A percentile compares a stretch with the other conserved stretches of the same genome.
Evolutionary conservation across 1,140 invertebrate species (phyloP).

Genomic region (Bombus turneri): DNA sequence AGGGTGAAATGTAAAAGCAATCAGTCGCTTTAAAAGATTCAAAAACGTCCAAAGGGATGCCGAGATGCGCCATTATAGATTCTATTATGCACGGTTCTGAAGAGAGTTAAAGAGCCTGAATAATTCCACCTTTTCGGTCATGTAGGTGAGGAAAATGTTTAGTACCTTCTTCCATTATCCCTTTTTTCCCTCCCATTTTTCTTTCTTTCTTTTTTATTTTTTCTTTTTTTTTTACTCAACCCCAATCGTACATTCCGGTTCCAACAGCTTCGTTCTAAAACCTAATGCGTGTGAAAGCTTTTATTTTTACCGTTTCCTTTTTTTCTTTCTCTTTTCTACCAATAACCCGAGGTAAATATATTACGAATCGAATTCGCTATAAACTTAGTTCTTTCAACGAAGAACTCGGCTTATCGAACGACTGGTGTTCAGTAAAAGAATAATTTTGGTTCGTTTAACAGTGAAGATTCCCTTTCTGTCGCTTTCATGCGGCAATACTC

Average conservation of each 20-base stretch:
- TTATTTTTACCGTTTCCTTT: neutral
- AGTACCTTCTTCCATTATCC: slow-evolving; percentile 13
- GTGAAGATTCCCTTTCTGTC: neutral
- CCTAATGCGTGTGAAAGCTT: neutral
- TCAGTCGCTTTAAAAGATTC: slow-evolving; percentile 54
- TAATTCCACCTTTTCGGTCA: slow-evolving; percentile 37
- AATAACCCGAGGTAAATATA: neutral
- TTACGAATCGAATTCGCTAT: neutral
- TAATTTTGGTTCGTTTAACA: slow-evolving; percentile 34
- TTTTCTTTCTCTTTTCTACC: neutral
- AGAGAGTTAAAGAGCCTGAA: slow-evolving; percentile 45
- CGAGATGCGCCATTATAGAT: slow-evolving; percentile 52
- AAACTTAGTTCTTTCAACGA: neutral
- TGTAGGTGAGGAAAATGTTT: slow-evolving; percentile 28
- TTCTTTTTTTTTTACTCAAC: neutral
- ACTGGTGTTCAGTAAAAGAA: neutral
- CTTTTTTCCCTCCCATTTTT: no score
- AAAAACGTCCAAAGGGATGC: slow-evolving; percentile 46
- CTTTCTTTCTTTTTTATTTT: no score
- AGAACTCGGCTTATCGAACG: neutral
- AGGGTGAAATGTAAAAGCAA: slow-evolving; percentile 52
- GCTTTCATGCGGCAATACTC: slow-evolving; percentile 8
- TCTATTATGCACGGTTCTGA: slow-evolving; percentile 44
- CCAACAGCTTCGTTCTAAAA: neutral
- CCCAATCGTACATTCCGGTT: neutral